Conservation (phyloP, 2,888 invertebrate species). For the Tachina lurida region DNA sequence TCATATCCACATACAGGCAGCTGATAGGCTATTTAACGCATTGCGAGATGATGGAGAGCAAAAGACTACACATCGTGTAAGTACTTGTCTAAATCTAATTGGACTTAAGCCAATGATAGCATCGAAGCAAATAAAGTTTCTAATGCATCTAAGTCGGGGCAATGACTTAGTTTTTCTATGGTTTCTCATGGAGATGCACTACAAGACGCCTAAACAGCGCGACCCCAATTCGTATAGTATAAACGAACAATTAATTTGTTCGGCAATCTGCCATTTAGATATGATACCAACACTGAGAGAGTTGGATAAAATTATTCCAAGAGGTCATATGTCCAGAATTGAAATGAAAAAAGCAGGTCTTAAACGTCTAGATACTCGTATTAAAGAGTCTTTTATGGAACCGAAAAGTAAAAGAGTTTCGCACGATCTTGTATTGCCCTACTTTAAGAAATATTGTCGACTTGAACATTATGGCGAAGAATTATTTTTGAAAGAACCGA, state of each 20-base stretch:
- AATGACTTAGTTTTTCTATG: slow-evolving; percentile 82
- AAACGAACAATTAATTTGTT: slow-evolving; percentile 80
- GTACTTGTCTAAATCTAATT: slow-evolving; percentile 71
- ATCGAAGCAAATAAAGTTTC: slow-evolving; percentile 64
- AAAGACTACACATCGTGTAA: slow-evolving; percentile 75
- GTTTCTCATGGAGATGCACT: slow-evolving; percentile 80
- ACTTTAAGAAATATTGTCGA: slow-evolving; percentile 72
- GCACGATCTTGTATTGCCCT: slow-evolving; percentile 70
- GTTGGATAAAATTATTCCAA: slow-evolving; percentile 79
- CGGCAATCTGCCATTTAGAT: slow-evolving; percentile 79
- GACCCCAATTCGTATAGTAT: slow-evolving; percentile 71
- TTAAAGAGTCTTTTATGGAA: not conserved
- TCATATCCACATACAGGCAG: slow-evolving; percentile 75
- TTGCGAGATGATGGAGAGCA: slow-evolving; percentile 79
- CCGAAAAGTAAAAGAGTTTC: not conserved
- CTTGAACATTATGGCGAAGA: slow-evolving; percentile 68
- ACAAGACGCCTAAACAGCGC: slow-evolving; percentile 71
- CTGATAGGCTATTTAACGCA: slow-evolving; percentile 71
- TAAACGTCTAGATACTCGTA: not conserved
- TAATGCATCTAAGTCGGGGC: slow-evolving; percentile 77
- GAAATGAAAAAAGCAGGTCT: slow-evolving; percentile 20
- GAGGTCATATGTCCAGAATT: slow-evolving; percentile 67
- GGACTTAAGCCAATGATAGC: slow-evolving; percentile 77
- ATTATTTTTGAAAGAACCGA: slow-evolving; percentile 56
- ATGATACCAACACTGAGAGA: slow-evolving; percentile 78